phyloP scores from a whole-genome alignment of 2,113 vertebrate species.

The Narcine bancroftii region DNA sequence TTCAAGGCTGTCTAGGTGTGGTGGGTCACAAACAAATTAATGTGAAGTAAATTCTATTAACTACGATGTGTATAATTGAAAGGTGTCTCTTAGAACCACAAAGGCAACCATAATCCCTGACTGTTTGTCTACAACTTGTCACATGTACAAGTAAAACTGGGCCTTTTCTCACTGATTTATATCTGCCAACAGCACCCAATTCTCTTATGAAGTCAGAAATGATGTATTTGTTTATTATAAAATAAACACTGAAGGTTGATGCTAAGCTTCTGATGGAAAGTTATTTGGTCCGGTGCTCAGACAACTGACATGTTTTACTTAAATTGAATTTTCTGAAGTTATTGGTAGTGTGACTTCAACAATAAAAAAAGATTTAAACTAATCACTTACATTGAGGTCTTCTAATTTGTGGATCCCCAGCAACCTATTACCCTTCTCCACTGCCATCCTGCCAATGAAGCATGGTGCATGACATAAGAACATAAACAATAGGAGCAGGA shows the following conservation, averaged over 20 bases:
- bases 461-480: too few relatives aligned
- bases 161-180: constrained; percentile 17
- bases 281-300: not conserved
- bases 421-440: too few relatives aligned
- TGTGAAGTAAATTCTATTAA: not conserved
- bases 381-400: too few relatives aligned
- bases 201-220: constrained; percentile 26
- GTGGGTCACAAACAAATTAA: too few relatives aligned
- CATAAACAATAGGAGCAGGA: too few relatives aligned
- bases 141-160: constrained; percentile 6
- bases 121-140: not conserved
- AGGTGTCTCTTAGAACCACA: not conserved
- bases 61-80: not conserved
- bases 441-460: too few relatives aligned
- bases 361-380: not conserved
- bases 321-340: not conserved
- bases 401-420: too few relatives aligned
- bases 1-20: too few relatives aligned
- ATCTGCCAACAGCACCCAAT: not conserved
- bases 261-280: not conserved
- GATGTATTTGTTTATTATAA: constrained; percentile 32
- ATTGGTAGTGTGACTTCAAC: not conserved
- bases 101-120: not conserved
- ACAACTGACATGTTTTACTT: not conserved
- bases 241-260: not conserved